These are phyloP conservation scores for Scaptomyza pallida DNA, from an alignment of 1,140 invertebrate genomes.

Conservation along the genomic window DNA sequence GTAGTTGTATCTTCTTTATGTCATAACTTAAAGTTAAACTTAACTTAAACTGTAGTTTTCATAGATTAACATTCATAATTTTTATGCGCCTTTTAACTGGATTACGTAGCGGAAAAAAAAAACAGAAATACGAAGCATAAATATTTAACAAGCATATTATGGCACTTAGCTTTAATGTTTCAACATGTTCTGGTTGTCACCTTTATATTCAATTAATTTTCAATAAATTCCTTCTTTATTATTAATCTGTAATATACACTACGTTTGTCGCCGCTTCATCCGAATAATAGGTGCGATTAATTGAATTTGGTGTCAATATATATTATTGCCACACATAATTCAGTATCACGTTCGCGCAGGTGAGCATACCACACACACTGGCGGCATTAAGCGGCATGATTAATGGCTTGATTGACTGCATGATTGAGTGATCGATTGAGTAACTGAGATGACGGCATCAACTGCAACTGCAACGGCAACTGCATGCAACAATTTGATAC, in stretches of 20 bases:
- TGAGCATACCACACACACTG: slow-evolving; percentile 8
- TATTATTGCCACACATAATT: slow-evolving; percentile 31
- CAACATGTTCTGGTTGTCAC: no score
- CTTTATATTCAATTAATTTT: no score
- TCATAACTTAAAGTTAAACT: no score
- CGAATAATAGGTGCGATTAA: slow-evolving; percentile 26
- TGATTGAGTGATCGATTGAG: slow-evolving; percentile 26
- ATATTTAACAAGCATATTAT: no score
- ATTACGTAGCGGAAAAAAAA: no score
- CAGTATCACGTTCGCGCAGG: slow-evolving; percentile 38
- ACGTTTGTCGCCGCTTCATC: slow-evolving; percentile 2
- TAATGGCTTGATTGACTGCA: slow-evolving; percentile 39
- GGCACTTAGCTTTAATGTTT: no score
- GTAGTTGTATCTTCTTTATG: no score
- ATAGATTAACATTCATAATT: no score
- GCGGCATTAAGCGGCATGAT: slow-evolving; percentile 33
- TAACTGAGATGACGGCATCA: slow-evolving; percentile 5
- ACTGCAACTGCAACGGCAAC: not conserved
- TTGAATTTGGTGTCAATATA: slow-evolving; percentile 30
- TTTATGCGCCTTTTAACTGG: no score
- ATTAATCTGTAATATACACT: not conserved
- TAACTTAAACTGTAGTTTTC: no score
- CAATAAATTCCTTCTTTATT: not conserved
- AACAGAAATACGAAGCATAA: no score
- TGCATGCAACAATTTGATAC: slow-evolving; percentile 22